These are phyloP conservation scores for Pterostichus niger DNA, from an alignment of 2,888 invertebrate genomes.

Conservation along the genomic window DNA sequence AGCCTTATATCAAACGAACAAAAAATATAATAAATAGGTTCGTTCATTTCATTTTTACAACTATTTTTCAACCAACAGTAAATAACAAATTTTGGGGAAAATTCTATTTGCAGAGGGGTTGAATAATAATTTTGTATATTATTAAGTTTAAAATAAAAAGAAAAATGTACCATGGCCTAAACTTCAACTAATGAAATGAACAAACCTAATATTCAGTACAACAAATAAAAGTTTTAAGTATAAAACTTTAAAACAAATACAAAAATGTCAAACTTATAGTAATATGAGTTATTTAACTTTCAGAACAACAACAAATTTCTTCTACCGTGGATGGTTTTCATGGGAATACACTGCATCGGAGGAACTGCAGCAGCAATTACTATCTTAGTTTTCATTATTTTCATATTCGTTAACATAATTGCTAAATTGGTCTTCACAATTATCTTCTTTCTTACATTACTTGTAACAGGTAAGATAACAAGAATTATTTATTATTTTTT, in stretches of 20 bases:
- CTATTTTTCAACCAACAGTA: no score
- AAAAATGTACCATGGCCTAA: no score
- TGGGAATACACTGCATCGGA: slow-evolving; percentile 42
- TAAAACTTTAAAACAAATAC: neutral
- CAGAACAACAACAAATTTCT: slow-evolving; percentile 61
- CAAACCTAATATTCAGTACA: no score
- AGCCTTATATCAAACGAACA: no score
- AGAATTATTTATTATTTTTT: neutral
- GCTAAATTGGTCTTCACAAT: slow-evolving; percentile 56
- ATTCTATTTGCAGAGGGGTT: no score
- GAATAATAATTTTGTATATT: no score
- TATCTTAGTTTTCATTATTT: slow-evolving; percentile 40
- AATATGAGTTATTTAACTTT: neutral
- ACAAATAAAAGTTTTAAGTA: no score
- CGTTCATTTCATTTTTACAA: no score
- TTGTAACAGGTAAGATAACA: slow-evolving; percentile 54
- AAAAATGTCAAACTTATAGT: neutral
- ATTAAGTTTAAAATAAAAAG: no score
- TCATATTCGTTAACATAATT: slow-evolving; percentile 46
- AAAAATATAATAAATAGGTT: no score
- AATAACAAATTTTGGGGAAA: no score
- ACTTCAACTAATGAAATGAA: no score
- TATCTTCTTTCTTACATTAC: slow-evolving; percentile 53
- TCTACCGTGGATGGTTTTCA: slow-evolving; percentile 62
- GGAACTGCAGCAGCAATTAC: slow-evolving; percentile 40